Conservation (phyloP, 2,797 vertebrate species). For the Craterocephalus amniculus region DNA sequence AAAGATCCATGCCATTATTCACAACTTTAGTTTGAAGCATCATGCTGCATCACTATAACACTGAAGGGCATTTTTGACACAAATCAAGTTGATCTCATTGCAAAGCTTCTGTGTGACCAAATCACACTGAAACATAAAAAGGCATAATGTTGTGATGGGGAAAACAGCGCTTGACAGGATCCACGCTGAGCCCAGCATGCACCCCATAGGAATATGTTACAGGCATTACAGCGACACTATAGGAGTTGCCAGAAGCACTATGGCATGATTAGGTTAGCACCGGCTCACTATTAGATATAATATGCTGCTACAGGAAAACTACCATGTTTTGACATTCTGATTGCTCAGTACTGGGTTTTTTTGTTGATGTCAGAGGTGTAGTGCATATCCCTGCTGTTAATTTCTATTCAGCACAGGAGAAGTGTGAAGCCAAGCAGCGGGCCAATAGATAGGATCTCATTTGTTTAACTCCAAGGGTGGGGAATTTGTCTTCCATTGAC, state of each 20-base stretch:
- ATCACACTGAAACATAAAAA: slow-evolving; percentile 41
- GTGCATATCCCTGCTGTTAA: slow-evolving; percentile 49
- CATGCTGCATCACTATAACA: slow-evolving; percentile 5
- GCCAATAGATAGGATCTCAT: slow-evolving; percentile 64
- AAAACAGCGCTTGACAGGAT: slow-evolving; percentile 43
- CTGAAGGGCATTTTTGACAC: slow-evolving; percentile 9
- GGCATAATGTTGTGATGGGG: slow-evolving; percentile 41
- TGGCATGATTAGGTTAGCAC: slow-evolving; percentile 44
- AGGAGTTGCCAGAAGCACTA: slow-evolving; percentile 43
- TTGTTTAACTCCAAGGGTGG: slow-evolving; percentile 66
- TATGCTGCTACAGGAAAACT: slow-evolving; percentile 9
- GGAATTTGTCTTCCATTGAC: slow-evolving; percentile 43
- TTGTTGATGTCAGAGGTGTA: slow-evolving; percentile 34
- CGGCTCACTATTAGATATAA: slow-evolving; percentile 21
- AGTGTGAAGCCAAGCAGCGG: slow-evolving; percentile 49
- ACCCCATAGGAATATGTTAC: slow-evolving; percentile 41
- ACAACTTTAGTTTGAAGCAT: slow-evolving; percentile 6
- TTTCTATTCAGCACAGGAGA: slow-evolving; percentile 74
- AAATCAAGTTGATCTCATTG: slow-evolving; percentile 22
- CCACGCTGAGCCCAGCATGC: slow-evolving; percentile 59
- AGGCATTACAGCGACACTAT: slow-evolving; percentile 31
- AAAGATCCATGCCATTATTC: neutral
- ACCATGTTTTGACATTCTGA: slow-evolving; percentile 29
- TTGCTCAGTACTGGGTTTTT: slow-evolving; percentile 16
- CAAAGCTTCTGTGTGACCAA: slow-evolving; percentile 32